phyloP scores from a whole-genome alignment of 2,888 invertebrate species.

The Microctonus aethiopoides region DNA sequence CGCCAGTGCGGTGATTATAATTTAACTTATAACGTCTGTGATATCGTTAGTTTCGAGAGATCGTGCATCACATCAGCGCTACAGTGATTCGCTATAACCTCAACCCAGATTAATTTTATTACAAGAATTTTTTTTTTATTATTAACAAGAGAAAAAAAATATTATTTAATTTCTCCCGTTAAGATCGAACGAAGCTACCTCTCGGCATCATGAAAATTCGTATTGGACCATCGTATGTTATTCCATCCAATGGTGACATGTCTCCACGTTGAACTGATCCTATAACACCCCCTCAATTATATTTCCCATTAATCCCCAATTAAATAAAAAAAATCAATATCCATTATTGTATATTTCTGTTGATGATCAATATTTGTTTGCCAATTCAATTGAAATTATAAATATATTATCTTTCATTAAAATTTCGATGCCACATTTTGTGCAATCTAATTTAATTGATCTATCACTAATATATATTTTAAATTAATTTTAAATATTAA shows the following conservation, averaged over 20 bases:
- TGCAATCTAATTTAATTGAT: background rate
- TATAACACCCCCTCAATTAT: constrained; percentile 39
- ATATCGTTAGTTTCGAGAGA: constrained; percentile 8
- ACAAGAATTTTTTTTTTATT: constrained; percentile 24
- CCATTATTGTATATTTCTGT: background rate
- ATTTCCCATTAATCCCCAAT: constrained; percentile 35
- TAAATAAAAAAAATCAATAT: background rate
- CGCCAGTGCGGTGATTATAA: background rate
- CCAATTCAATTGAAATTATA: no score
- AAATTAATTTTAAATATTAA: no score
- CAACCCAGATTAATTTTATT: constrained; percentile 26
- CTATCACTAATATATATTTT: no score
- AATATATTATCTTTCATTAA: constrained; percentile 21
- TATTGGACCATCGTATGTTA: constrained; percentile 48
- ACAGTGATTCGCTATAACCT: constrained; percentile 12
- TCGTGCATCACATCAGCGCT: constrained; percentile 11
- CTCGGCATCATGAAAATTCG: constrained; percentile 45
- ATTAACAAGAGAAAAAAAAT: background rate
- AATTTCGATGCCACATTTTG: constrained; percentile 27
- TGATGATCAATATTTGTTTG: background rate
- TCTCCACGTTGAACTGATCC: constrained; percentile 53
- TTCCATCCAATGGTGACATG: constrained; percentile 52
- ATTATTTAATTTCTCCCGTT: constrained; percentile 7
- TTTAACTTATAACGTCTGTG: background rate
- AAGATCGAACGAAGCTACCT: constrained; percentile 48